These are phyloP conservation scores for Drosophila melanogaster DNA, from an alignment of 1,140 invertebrate species.

Conservation along the genomic window DNA sequence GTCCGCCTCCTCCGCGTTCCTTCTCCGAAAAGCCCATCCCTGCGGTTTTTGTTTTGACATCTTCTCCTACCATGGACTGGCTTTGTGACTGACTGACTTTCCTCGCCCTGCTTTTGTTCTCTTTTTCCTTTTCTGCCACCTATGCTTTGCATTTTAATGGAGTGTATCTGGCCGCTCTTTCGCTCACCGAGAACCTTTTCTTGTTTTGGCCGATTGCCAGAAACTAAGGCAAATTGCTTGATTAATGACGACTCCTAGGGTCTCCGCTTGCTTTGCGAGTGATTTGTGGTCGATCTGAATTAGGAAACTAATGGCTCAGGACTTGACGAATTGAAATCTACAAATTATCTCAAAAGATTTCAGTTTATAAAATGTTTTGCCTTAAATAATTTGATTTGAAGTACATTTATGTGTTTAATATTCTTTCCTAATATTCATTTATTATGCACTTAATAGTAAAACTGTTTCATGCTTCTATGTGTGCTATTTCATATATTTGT, in stretches of 20 bases:
- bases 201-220: conserved; percentile 35
- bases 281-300: conserved; percentile 26
- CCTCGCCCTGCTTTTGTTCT: conserved; percentile 38
- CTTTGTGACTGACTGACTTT: conserved; percentile 25
- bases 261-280: neutral
- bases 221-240: conserved; percentile 70
- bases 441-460: neutral
- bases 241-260: conserved; percentile 59
- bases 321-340: neutral
- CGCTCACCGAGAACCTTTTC: conserved; percentile 46
- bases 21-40: conserved; percentile 19
- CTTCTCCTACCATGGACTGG: conserved; percentile 49
- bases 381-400: too few relatives aligned
- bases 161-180: conserved; percentile 50
- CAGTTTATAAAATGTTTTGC: too few relatives aligned
- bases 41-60: conserved; percentile 82
- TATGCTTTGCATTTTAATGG: conserved; percentile 77
- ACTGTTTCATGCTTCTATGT: too few relatives aligned
- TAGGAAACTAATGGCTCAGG: neutral
- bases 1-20: conserved; percentile 43
- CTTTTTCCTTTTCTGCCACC: conserved; percentile 23
- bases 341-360: too few relatives aligned
- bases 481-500: too few relatives aligned
- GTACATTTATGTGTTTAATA: too few relatives aligned
- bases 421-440: too few relatives aligned